phyloP scores from a whole-genome alignment of 2,888 invertebrate species.

The Epistrophe grossulariae region DNA sequence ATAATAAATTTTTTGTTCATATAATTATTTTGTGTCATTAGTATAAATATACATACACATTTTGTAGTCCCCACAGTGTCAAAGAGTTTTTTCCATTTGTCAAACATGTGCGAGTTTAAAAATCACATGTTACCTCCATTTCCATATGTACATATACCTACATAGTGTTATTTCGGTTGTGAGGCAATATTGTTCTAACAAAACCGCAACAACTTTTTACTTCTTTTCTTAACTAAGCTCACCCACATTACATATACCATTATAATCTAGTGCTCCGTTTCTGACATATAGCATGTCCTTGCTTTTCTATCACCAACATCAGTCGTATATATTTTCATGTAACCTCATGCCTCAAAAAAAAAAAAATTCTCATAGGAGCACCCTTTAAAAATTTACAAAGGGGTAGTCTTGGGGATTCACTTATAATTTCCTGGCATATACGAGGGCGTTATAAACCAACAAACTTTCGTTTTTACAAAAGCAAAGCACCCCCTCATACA shows the following conservation, averaged over 20 bases:
- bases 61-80: slow-evolving; percentile 50
- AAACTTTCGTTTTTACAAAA: slow-evolving; percentile 73
- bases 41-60: too few relatives aligned
- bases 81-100: neutral
- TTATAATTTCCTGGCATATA: slow-evolving; percentile 59
- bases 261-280: slow-evolving; percentile 22
- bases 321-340: neutral
- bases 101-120: slow-evolving; percentile 30
- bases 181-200: slow-evolving; percentile 57
- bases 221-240: slow-evolving; percentile 41
- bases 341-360: neutral
- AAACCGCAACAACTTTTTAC: slow-evolving; percentile 64
- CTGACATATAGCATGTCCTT: slow-evolving; percentile 27
- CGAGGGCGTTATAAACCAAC: slow-evolving; percentile 70
- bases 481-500: slow-evolving; percentile 39
- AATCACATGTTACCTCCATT: slow-evolving; percentile 62
- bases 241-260: neutral
- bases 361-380: slow-evolving; percentile 19
- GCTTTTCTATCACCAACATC: slow-evolving; percentile 40
- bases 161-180: slow-evolving; percentile 1
- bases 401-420: slow-evolving; percentile 60
- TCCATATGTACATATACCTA: neutral
- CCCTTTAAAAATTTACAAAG: slow-evolving; percentile 4
- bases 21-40: too few relatives aligned
- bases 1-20: too few relatives aligned